phyloP scores from a whole-genome alignment of 2,113 vertebrate species.

The Eupsittula cactorum region DNA sequence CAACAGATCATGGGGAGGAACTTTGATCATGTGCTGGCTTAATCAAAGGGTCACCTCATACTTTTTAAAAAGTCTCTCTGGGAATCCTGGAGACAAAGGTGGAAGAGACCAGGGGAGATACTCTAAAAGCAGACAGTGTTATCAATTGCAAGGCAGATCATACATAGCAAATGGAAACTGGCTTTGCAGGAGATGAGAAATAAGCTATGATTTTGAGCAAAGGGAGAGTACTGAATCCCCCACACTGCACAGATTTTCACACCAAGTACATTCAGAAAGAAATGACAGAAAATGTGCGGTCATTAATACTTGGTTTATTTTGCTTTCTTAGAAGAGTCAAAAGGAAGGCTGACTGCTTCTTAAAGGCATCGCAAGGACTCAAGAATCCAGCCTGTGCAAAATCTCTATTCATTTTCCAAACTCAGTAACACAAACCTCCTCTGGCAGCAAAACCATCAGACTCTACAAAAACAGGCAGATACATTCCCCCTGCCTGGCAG shows the following conservation, averaged over 20 bases:
- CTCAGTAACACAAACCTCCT: background rate
- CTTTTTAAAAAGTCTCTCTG: background rate
- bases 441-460: background rate
- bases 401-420: background rate
- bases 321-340: background rate
- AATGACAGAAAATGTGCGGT: background rate
- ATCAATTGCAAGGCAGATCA: background rate
- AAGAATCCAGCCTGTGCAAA: background rate
- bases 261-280: background rate
- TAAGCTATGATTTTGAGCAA: background rate
- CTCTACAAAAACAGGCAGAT: conserved; percentile 24
- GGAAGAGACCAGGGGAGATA: background rate
- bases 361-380: background rate
- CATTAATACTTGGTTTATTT: background rate
- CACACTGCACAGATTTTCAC: background rate
- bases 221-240: background rate
- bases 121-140: background rate
- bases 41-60: conserved; percentile 49
- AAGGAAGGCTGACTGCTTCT: background rate
- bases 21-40: conserved; percentile 27
- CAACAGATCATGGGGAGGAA: background rate
- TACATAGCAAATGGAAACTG: background rate
- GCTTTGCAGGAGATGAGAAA: background rate
- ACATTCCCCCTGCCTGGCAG: background rate
- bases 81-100: conserved; percentile 7